Conservation (phyloP, 1,140 invertebrate species). For the Listronotus oregonensis region DNA sequence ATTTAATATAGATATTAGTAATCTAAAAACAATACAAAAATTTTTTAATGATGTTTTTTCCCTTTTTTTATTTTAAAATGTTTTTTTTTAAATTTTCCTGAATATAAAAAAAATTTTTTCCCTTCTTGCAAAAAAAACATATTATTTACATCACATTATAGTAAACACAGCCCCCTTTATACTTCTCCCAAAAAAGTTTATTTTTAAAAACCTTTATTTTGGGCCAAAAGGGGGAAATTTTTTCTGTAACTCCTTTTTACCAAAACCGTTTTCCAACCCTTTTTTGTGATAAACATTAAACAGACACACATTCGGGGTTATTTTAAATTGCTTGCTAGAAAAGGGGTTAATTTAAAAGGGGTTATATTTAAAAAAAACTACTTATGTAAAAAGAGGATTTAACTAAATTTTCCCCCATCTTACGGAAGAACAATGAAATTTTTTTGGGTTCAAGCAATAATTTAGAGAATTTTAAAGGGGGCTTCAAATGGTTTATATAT, state of each 20-base stretch:
- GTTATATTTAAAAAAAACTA: background rate
- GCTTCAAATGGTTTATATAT: no score
- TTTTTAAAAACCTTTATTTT: background rate
- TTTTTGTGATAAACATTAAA: constrained; percentile 10
- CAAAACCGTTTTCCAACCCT: constrained; percentile 3
- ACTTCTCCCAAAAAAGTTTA: constrained; percentile 1
- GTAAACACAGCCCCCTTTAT: background rate
- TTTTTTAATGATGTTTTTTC: no score
- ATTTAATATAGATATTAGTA: no score
- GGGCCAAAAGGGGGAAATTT: background rate
- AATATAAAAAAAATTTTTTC: background rate
- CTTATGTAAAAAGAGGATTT: background rate
- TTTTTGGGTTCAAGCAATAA: background rate
- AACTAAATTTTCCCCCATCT: background rate
- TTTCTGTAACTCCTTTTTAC: constrained; percentile 19
- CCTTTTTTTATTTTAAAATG: no score
- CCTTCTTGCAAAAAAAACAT: background rate
- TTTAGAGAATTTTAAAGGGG: no score
- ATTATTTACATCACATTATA: background rate
- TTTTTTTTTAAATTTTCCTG: no score
- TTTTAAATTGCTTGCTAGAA: constrained; percentile 8
- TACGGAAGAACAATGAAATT: background rate
- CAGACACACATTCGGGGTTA: background rate
- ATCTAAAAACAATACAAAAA: no score
- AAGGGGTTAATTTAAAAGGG: background rate